phyloP scores from a whole-genome alignment of 2,113 vertebrate genomes.

The Dendropsophus ebraccatus region DNA sequence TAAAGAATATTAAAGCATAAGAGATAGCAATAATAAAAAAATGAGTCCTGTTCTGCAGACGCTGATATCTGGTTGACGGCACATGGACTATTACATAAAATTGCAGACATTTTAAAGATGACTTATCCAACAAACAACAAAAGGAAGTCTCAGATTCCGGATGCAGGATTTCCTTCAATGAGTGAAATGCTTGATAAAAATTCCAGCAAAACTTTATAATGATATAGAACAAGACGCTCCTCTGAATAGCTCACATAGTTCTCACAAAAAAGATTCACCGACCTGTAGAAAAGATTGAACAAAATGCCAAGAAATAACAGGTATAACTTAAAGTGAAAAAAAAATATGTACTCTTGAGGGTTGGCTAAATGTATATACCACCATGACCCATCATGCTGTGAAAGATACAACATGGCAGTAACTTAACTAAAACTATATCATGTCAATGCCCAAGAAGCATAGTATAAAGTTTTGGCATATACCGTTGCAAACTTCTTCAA shows the following conservation, averaged over 20 bases:
- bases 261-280: neutral
- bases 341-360: neutral
- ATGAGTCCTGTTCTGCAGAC: neutral
- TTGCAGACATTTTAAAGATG: neutral
- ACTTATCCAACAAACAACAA: conserved; percentile 24
- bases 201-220: neutral
- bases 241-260: neutral
- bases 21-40: neutral
- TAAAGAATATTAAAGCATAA: too few species aligned
- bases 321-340: neutral
- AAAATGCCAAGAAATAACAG: neutral
- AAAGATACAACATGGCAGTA: neutral
- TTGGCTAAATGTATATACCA: neutral
- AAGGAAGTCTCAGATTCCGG: conserved; percentile 40
- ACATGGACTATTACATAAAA: neutral
- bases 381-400: neutral
- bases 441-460: neutral
- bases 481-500: too few species aligned
- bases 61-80: neutral
- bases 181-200: conserved; percentile 11
- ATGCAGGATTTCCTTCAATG: conserved; percentile 39
- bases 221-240: neutral
- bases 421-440: neutral
- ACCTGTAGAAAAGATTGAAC: neutral
- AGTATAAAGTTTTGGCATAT: too few species aligned